Conservation (phyloP, 2,113 vertebrate species). For the Silurus glanis region DNA sequence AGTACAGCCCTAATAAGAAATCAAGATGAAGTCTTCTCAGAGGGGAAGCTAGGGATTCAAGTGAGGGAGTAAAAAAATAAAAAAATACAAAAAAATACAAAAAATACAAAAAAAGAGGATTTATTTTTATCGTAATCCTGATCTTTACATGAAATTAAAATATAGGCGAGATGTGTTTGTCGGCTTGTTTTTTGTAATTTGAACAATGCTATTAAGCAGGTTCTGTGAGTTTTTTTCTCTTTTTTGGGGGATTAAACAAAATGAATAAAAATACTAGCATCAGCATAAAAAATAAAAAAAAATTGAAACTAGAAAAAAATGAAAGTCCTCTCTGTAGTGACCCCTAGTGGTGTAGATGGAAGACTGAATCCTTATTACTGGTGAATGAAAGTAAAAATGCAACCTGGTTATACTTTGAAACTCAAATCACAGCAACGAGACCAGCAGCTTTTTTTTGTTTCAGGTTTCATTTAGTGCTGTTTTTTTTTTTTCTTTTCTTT, state of each 20-base stretch:
- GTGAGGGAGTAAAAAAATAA: neutral
- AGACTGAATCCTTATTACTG: neutral
- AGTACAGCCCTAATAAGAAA: neutral
- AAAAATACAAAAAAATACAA: too few species aligned
- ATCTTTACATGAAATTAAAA: too few species aligned
- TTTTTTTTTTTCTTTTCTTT: constrained; percentile 53
- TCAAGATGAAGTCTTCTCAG: neutral
- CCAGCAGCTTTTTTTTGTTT: constrained; percentile 54
- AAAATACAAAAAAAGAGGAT: too few species aligned
- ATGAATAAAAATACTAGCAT: neutral
- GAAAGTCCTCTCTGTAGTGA: constrained; percentile 26
- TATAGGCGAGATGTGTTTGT: neutral
- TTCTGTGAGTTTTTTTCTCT: neutral
- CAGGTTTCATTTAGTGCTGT: constrained; percentile 59
- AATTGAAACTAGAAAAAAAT: constrained; percentile 2
- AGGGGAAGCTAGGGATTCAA: neutral
- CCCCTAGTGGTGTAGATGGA: constrained; percentile 30
- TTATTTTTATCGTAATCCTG: too few species aligned
- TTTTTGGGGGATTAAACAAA: neutral
- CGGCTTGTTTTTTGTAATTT: neutral
- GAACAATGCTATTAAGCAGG: neutral
- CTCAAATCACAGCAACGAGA: constrained; percentile 4
- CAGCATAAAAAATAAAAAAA: constrained; percentile 4
- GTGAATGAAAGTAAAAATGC: neutral
- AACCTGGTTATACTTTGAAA: neutral